Base-by-base conservation (phyloP, 2,797 vertebrate genomes). In the Botia kubotai region DNA sequence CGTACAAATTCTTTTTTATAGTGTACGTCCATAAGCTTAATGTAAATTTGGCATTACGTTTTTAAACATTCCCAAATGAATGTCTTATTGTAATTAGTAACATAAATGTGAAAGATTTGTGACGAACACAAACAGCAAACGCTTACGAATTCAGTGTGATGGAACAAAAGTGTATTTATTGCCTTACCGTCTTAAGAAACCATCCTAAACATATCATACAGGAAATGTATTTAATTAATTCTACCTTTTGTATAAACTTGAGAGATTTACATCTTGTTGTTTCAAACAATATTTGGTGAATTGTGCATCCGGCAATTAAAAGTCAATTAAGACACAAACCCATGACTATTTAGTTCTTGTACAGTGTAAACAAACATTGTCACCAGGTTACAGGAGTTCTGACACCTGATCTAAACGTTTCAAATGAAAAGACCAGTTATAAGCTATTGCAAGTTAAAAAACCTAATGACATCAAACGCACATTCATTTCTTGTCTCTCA, bases 151-250 rank as follows among this genome's bases (percentile, higher is more conserved):
- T 66, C 74, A 50, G 46, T 36, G 39, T 84, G 71, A 82, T 84
- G 71, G 75, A 79, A 55, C 52, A 72, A 65, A 29, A 82, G 63
- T 39, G 29, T 74, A 78, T 84, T 84, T 86, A 86, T 82, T 82
- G 65, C 66, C 50, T 77, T 52, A 13, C 39, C 19, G 19, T 46
- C 73, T 29, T 65, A 76, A 57, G 13, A 29, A 66, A 80, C 66
- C 67, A 81, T 68, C 46, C 46, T 81, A 26, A 73, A 52, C 68
- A 86, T 86, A 84, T 58, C 33, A 19, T 43, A 69, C 78, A 79
- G 16, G 17, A 76, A 78, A 75, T 72, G 43, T 58, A 71, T 75
- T 29, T 73, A 65, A 39, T 66, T 29, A 19, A 46, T 67, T 55
- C 8, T 68, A 26, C 14, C 19, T 65, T 81, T 75, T 75, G 65